A percentile compares a stretch with the other conserved stretches of the same genome.
Evolutionary conservation across 1,140 invertebrate species (phyloP).

Genomic region (Drosophila mayri): DNA sequence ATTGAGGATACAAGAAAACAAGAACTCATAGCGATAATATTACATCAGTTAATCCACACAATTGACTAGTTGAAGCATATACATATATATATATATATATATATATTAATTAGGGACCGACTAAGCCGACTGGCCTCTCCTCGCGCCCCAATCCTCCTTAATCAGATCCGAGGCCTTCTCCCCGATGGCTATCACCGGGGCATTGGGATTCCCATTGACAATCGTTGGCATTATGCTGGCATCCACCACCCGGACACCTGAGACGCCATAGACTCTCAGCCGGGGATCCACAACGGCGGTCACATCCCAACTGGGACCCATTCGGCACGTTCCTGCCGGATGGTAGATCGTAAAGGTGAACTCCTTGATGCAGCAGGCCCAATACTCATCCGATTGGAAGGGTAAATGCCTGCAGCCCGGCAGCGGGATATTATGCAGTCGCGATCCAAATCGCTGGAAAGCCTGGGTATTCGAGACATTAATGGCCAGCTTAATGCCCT

Average conservation of each 20-base stretch:
- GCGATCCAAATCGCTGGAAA: conserved; percentile 92
- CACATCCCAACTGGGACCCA: conserved; percentile 91
- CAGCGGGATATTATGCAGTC: conserved; percentile 91
- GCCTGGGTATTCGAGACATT: conserved; percentile 91
- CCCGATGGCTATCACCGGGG: conserved; percentile 89
- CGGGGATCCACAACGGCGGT: conserved; percentile 93
- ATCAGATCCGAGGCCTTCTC: conserved; percentile 93
- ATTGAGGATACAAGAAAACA: conserved; percentile 11
- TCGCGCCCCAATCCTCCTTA: conserved; percentile 88
- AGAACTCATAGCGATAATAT: conserved; percentile 22
- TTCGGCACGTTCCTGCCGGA: conserved; percentile 93
- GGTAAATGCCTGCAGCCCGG: conserved; percentile 91
- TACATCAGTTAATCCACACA: conserved; percentile 59
- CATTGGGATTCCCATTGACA: conserved; percentile 93
- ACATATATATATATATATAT: conserved; percentile 41
- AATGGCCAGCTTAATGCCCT: conserved; percentile 93
- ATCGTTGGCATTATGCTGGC: conserved; percentile 93
- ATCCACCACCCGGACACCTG: conserved; percentile 90
- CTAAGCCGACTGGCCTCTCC: conserved; percentile 13
- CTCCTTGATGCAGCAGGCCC: conserved; percentile 91
- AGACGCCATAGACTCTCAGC: conserved; percentile 90
- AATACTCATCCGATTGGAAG: conserved; percentile 93
- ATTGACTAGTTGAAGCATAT: conserved; percentile 75
- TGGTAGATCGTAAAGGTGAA: conserved; percentile 95
- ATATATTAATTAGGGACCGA: conserved; percentile 38